Conservation (phyloP, 2,113 vertebrate species). For the Junco hyemalis region DNA sequence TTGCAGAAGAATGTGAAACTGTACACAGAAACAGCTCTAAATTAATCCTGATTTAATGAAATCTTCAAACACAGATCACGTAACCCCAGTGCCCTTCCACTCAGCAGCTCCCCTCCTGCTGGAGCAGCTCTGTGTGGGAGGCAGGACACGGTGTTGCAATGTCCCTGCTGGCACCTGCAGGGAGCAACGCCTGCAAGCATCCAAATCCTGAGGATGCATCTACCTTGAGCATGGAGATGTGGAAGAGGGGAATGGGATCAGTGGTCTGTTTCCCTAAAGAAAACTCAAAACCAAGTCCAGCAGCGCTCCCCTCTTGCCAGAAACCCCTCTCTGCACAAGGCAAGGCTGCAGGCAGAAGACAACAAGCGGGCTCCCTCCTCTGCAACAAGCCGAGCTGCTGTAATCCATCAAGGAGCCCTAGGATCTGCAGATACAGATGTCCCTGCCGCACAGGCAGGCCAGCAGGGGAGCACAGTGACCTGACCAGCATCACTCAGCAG, state of each 20-base stretch:
- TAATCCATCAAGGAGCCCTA: neutral
- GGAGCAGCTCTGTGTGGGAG: neutral
- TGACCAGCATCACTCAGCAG: neutral
- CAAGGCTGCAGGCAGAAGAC: neutral
- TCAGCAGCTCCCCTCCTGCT: neutral
- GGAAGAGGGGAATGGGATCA: neutral
- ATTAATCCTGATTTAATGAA: neutral
- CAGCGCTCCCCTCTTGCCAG: neutral
- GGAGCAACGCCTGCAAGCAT: fast-evolving
- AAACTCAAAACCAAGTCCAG: neutral
- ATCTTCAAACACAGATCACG: fast-evolving
- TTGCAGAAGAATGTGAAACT: neutral
- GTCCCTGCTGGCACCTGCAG: neutral
- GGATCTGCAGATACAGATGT: neutral
- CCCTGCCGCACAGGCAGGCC: neutral
- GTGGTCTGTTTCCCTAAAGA: neutral
- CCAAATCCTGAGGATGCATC: neutral
- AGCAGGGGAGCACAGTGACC: neutral
- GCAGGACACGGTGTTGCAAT: neutral
- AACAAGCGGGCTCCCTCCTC: neutral
- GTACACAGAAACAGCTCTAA: neutral
- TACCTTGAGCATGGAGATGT: neutral
- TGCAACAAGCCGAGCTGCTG: neutral
- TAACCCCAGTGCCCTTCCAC: neutral
- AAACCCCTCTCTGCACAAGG: fast-evolving